Evolutionary conservation across 2,113 vertebrate species (phyloP).

Genomic region (Danio rerio): DNA sequence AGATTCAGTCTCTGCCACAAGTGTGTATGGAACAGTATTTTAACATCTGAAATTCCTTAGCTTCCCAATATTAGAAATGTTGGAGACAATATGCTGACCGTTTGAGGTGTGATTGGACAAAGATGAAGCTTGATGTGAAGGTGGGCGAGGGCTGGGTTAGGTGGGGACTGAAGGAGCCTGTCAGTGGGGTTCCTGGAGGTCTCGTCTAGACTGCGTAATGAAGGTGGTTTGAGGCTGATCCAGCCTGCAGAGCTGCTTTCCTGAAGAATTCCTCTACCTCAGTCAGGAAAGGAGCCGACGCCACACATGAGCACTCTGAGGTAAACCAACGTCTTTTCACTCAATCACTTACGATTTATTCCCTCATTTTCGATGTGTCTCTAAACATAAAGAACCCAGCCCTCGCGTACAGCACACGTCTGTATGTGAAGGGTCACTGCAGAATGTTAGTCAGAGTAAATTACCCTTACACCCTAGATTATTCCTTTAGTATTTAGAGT

Average conservation of each 20-base stretch:
- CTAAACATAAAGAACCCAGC: not conserved
- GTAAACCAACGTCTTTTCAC: constrained; percentile 51
- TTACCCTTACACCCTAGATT: not conserved
- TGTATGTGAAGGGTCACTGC: not conserved
- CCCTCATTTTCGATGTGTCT: constrained; percentile 31
- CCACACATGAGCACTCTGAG: constrained; percentile 49
- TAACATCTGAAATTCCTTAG: not conserved
- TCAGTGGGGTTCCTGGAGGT: constrained; percentile 62
- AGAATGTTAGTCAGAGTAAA: constrained; percentile 10
- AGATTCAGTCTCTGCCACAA: not conserved
- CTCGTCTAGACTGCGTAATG: constrained; percentile 75
- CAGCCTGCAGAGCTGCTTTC: constrained; percentile 29
- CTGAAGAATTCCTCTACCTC: constrained; percentile 38
- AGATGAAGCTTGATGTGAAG: not conserved
- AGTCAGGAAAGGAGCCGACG: constrained; percentile 30
- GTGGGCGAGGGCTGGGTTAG: constrained; percentile 53
- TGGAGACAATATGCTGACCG: too few relatives aligned
- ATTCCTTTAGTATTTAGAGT: constrained; percentile 14
- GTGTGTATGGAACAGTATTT: not conserved
- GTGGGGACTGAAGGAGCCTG: constrained; percentile 57
- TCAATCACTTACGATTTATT: constrained; percentile 20
- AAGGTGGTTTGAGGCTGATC: constrained; percentile 67
- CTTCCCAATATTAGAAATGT: not conserved
- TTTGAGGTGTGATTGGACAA: not conserved
- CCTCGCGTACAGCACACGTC: not conserved